These are phyloP conservation scores for Microtus montanus DNA, from an alignment of 2,113 vertebrate genomes.

Conservation along the genomic window DNA sequence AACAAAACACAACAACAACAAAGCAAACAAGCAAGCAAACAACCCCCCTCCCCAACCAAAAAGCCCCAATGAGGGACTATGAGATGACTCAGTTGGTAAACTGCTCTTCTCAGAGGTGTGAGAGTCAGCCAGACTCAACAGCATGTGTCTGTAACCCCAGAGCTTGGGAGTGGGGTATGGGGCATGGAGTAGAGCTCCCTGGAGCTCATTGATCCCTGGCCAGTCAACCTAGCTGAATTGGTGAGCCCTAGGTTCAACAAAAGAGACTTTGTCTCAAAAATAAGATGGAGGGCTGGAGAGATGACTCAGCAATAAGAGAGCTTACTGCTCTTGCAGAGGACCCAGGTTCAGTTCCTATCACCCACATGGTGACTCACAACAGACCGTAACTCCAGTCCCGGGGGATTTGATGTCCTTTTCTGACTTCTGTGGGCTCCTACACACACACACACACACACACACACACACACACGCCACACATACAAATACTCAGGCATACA, in stretches of 20 bases:
- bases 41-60: not conserved
- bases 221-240: not conserved
- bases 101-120: no score
- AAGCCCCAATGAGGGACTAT: not conserved
- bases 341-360: not conserved
- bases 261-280: not conserved
- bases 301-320: not conserved
- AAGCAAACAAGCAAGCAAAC: not conserved
- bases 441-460: not conserved
- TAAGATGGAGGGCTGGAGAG: not conserved
- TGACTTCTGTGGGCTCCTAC: not conserved
- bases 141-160: not conserved
- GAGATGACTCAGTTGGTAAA: not conserved
- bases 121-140: not conserved
- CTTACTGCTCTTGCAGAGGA: not conserved
- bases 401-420: not conserved
- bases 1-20: not conserved
- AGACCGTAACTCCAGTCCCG: not conserved
- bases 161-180: no score
- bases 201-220: not conserved
- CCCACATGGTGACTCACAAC: not conserved
- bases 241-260: not conserved
- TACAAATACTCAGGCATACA: not conserved
- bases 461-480: not conserved
- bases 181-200: not conserved